Percentiles rank a stretch among this genome's conserved stretches.
Evolutionary conservation across 2,113 vertebrate species (phyloP).

Genomic region (Regulus satrapa): DNA sequence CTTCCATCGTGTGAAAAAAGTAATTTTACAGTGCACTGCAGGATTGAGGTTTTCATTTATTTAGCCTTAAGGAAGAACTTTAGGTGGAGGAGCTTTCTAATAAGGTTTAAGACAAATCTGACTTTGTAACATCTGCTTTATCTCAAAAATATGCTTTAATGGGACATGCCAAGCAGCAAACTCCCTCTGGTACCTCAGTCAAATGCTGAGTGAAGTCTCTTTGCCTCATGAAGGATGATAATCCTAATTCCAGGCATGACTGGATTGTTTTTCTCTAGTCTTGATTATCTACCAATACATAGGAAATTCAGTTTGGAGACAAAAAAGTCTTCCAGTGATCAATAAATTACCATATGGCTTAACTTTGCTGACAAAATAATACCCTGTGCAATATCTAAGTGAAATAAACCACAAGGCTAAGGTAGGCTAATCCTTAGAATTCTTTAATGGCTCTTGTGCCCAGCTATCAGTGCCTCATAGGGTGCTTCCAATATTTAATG

Average conservation of each 20-base stretch:
- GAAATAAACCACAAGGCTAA: not conserved
- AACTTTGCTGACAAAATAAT: not conserved
- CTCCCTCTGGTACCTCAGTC: not conserved
- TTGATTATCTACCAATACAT: not conserved
- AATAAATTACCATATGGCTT: not conserved
- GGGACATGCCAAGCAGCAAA: not conserved
- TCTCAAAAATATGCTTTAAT: not conserved
- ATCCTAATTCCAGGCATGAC: not conserved
- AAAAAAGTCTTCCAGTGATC: not conserved
- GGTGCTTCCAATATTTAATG: not conserved
- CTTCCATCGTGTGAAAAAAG: not conserved
- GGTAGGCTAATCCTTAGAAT: not conserved
- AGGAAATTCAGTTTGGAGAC: not conserved
- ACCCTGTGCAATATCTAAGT: not conserved
- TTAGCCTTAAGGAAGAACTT: not conserved
- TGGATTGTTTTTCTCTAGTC: not conserved
- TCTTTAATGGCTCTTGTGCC: not conserved
- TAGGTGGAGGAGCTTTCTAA: not conserved
- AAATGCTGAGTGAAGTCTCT: not conserved
- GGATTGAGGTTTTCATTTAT: not conserved
- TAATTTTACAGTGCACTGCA: not conserved
- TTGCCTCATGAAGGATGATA: not conserved
- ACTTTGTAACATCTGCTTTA: not conserved
- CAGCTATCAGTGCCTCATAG: not conserved
- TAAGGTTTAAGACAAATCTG: not conserved